Conservation (phyloP, 2,888 invertebrate species). For the Cheilosia urbana region DNA sequence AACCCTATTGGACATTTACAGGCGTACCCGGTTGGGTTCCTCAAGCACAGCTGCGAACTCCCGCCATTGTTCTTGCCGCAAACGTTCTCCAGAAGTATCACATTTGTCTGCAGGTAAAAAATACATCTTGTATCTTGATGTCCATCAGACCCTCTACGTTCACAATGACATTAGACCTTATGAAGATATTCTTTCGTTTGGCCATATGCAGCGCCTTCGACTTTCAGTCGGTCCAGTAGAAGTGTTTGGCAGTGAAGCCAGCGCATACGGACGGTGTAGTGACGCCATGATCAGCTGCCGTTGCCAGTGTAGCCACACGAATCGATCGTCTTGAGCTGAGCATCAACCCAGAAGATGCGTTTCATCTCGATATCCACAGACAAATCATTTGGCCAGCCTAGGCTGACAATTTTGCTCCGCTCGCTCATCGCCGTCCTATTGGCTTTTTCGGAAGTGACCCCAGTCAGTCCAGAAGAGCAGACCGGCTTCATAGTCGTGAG, state of each 20-base stretch:
- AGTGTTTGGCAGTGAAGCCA: slow-evolving; percentile 88
- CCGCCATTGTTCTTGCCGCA: slow-evolving; percentile 92
- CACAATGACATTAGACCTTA: slow-evolving; percentile 87
- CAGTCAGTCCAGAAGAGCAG: slow-evolving; percentile 95
- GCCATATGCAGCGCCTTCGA: slow-evolving; percentile 91
- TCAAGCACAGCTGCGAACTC: slow-evolving; percentile 93
- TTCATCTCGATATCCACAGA: slow-evolving; percentile 92
- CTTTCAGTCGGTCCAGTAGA: slow-evolving; percentile 98
- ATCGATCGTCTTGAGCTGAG: slow-evolving; percentile 91
- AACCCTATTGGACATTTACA: slow-evolving; percentile 95
- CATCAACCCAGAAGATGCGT: slow-evolving; percentile 97
- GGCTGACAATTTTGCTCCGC: slow-evolving; percentile 87
- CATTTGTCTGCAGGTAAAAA: slow-evolving; percentile 83
- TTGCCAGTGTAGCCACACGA: slow-evolving; percentile 90
- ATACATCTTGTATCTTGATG: slow-evolving; percentile 84
- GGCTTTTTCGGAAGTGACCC: slow-evolving; percentile 90
- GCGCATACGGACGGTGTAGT: slow-evolving; percentile 93
- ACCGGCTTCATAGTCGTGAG: slow-evolving; percentile 92
- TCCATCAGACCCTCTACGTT: slow-evolving; percentile 94
- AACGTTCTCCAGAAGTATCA: slow-evolving; percentile 87
- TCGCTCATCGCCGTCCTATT: slow-evolving; percentile 94
- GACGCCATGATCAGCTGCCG: slow-evolving; percentile 87
- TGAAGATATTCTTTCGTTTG: slow-evolving; percentile 88
- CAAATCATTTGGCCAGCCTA: slow-evolving; percentile 97
- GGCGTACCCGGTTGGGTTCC: slow-evolving; percentile 88